Conservation (phyloP, 2,797 vertebrate species). For the Intellagama lesueurii region DNA sequence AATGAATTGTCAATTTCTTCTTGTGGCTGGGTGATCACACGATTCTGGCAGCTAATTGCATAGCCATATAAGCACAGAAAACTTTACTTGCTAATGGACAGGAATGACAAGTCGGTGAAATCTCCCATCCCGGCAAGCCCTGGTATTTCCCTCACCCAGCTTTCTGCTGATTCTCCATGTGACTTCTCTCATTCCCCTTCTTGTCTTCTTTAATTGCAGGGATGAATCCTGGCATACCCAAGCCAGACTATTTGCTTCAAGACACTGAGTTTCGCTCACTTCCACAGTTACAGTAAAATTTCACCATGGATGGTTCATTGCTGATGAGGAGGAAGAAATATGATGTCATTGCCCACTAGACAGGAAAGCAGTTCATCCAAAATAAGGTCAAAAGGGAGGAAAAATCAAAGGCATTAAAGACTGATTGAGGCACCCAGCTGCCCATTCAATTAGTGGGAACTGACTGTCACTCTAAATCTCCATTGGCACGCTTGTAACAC, state of each 20-base stretch:
- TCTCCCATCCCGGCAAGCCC: neutral
- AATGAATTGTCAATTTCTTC: neutral
- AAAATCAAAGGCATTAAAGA: slow-evolving; percentile 9
- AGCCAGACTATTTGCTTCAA: neutral
- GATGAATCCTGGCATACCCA: neutral
- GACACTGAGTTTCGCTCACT: neutral
- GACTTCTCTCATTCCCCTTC: slow-evolving; percentile 18
- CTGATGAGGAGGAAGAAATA: neutral
- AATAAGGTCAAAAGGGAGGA: neutral
- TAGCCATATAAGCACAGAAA: neutral
- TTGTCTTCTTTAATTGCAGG: neutral
- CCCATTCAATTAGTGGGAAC: slow-evolving; percentile 6
- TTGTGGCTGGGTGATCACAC: neutral
- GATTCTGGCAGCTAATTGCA: neutral
- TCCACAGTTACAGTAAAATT: neutral
- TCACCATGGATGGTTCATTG: neutral
- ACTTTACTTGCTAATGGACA: neutral
- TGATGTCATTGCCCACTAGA: neutral
- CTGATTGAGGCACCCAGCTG: neutral
- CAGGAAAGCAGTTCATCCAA: slow-evolving; percentile 13
- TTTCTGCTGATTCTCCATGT: slow-evolving; percentile 5
- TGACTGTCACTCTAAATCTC: neutral
- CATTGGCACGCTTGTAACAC: neutral
- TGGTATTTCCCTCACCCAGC: neutral
- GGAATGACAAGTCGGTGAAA: slow-evolving; percentile 12